phyloP scores from a whole-genome alignment of 2,113 vertebrate species.

The Aspiorhynchus laticeps region DNA sequence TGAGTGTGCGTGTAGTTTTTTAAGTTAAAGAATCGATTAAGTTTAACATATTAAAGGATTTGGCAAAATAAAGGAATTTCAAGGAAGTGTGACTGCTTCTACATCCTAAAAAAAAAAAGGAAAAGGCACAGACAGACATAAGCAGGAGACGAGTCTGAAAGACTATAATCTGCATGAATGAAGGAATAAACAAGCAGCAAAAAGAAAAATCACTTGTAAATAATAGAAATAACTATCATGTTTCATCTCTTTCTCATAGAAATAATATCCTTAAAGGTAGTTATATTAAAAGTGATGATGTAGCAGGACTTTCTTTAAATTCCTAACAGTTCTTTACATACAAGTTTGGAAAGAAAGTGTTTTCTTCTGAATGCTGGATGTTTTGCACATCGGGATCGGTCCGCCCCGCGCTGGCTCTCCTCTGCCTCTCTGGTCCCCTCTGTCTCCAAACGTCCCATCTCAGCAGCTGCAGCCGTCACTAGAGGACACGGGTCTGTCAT shows the following conservation, averaged over 20 bases:
- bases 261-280: conserved; percentile 35
- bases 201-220: conserved; percentile 39
- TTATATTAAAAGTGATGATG: conserved; percentile 52
- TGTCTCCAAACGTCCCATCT: not conserved
- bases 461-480: conserved; percentile 58
- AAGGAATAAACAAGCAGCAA: conserved; percentile 1
- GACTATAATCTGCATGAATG: conserved; percentile 7
- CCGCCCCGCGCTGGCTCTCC: conserved; percentile 7
- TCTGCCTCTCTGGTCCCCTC: conserved; percentile 6
- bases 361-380: conserved; percentile 32
- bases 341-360: conserved; percentile 28
- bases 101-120: not conserved
- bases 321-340: conserved; percentile 40
- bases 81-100: conserved; percentile 11
- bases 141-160: conserved; percentile 18
- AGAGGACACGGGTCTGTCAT: conserved; percentile 45
- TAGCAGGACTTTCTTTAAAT: conserved; percentile 40
- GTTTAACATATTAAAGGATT: not conserved
- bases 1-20: not conserved
- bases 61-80: conserved; percentile 23
- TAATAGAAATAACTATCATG: conserved; percentile 47
- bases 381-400: conserved; percentile 13
- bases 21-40: not conserved
- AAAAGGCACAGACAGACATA: conserved; percentile 6
- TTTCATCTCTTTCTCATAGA: conserved; percentile 40